Evolutionary conservation across 2,797 vertebrate species (phyloP).

Genomic region (Sarcoramphus papa): DNA sequence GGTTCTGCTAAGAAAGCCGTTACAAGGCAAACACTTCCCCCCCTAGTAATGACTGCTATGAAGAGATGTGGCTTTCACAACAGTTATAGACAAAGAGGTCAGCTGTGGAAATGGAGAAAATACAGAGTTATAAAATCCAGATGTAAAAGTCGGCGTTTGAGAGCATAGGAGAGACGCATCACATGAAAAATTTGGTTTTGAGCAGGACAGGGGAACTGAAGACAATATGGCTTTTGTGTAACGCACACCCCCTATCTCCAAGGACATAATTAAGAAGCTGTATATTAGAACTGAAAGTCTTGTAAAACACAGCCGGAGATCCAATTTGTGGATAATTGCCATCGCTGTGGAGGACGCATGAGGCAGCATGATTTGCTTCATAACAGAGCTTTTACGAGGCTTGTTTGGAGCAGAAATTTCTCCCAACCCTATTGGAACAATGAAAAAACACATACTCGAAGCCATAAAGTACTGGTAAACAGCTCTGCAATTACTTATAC

Average conservation of each 20-base stretch:
- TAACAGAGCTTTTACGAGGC: not conserved
- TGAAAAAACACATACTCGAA: not conserved
- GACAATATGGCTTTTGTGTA: not conserved
- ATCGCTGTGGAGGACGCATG: not conserved
- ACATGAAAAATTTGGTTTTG: not conserved
- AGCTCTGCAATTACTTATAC: not conserved
- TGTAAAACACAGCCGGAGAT: constrained; percentile 20
- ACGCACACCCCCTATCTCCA: not conserved
- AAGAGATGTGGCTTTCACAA: not conserved
- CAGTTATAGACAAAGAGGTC: not conserved
- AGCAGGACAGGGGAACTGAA: not conserved
- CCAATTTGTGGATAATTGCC: constrained; percentile 35
- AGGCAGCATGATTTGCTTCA: not conserved
- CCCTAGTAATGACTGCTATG: not conserved
- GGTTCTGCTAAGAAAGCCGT: not conserved
- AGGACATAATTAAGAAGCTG: constrained; percentile 46
- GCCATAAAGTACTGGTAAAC: not conserved
- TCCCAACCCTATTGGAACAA: not conserved
- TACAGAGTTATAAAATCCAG: not conserved
- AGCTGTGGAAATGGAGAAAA: not conserved
- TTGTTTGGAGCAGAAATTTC: not conserved
- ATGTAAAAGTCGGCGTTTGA: not conserved
- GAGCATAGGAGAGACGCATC: not conserved
- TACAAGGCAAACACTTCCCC: not conserved
- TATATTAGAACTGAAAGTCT: constrained; percentile 1